Conservation (phyloP, 2,113 vertebrate species). For the Riparia riparia region DNA sequence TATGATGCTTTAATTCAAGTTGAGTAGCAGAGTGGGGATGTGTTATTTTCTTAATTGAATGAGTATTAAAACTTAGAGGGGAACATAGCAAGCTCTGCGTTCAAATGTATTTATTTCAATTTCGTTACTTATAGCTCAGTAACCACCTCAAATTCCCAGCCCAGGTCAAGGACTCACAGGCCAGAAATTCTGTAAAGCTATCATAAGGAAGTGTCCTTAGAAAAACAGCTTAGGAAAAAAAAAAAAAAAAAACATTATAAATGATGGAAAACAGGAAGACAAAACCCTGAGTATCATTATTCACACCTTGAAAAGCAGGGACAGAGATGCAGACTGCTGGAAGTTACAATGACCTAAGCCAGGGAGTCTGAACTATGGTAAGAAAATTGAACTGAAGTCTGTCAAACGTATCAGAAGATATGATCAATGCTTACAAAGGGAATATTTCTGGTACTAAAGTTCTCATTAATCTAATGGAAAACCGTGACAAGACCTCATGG, state of each 20-base stretch:
- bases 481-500: background rate
- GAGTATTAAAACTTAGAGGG: background rate
- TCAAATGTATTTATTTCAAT: background rate
- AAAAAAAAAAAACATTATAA: background rate
- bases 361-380: background rate
- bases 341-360: background rate
- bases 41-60: conserved; percentile 26
- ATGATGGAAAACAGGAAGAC: background rate
- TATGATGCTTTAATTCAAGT: conserved; percentile 39
- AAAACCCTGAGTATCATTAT: background rate
- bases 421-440: background rate
- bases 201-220: background rate
- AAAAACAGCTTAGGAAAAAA: background rate
- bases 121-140: background rate
- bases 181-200: background rate
- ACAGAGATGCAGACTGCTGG: background rate
- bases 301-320: background rate
- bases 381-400: background rate
- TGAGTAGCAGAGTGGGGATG: conserved; percentile 17
- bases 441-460: background rate
- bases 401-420: background rate
- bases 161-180: background rate
- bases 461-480: conserved; percentile 1
- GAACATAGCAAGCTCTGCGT: background rate
- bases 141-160: background rate